Base-by-base conservation (phyloP, 2,888 invertebrate species). In the Trissolcus brochymenae region DNA sequence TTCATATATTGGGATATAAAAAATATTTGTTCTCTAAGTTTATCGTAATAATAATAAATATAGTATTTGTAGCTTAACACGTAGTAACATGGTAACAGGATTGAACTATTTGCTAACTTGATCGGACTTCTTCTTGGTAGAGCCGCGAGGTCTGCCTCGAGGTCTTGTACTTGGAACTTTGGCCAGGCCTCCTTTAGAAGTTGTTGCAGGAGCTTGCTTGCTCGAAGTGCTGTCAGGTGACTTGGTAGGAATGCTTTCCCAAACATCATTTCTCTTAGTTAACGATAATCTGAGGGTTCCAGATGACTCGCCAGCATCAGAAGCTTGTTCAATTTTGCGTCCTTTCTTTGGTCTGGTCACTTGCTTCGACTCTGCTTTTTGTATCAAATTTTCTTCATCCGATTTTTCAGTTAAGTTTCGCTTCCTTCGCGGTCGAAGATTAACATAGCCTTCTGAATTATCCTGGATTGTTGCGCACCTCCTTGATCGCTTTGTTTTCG, bases 201-300 rank as follows among this genome's bases (percentile, higher is more conserved):
- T n/a, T n/a, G n/a, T n/a, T n/a, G n/a, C n/a, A n/a, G n/a, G n/a
- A n/a, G n/a, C n/a, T n/a, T n/a, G n/a, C n/a, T n/a, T 43, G 0
- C 43, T 43, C 41, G 43, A 43, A 14, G 1, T 13, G 1, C 4
- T 13, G 43, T 43, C 29, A 11, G 21, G 16, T 16, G 62, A 3
- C 13, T 54, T 46, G 17, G 35, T 54, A 16, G 54, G 49, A 40
- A 56, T 55, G 17, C 64, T 72, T n/a, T 65, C 59, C 71, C 71
- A 72, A 21, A 72, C 71, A 13, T 71, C 16, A 11, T 71, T 62
- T 9, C n/a, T 71, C 64, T 71, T 71, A 51, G 64, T 57, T 4
- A 71, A 51, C 16, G 71, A 71, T 2, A 71, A 9, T 51, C 35
- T 62, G 56, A 64, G 40, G 0, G 71, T 71, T 14, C 57, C 64